Percentiles rank a stretch among this genome's conserved stretches.
Evolutionary conservation across 2,888 invertebrate species (phyloP).

Genomic region (Lasioglossum malachurum): DNA sequence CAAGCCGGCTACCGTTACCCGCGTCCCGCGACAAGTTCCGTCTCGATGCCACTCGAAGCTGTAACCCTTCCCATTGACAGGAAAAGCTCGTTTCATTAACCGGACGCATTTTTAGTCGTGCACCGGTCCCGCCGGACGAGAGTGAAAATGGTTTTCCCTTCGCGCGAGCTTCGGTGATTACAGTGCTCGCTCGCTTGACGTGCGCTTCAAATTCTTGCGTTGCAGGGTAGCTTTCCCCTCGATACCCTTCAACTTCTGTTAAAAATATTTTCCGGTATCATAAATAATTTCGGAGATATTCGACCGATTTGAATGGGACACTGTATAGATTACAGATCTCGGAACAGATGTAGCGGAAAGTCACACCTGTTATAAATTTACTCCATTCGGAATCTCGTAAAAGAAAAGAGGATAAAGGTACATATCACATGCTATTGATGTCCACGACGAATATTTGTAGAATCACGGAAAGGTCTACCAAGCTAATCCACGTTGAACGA

Average conservation of each 20-base stretch:
- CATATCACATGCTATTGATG: no score
- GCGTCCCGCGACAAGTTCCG: not conserved
- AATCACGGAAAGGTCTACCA: not conserved
- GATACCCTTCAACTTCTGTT: no score
- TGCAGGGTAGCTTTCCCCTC: no score
- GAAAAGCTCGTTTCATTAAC: conserved; percentile 14
- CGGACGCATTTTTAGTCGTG: not conserved
- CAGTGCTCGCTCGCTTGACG: not conserved
- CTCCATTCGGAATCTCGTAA: no score
- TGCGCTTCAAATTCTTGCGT: no score
- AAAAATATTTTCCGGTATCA: no score
- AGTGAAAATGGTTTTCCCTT: conserved; percentile 4
- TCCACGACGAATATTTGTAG: not conserved
- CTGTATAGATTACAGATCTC: not conserved
- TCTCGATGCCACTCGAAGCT: not conserved
- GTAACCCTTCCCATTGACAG: not conserved
- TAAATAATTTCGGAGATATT: no score
- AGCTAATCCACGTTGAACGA: not conserved
- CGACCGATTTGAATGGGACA: no score
- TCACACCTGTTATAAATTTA: not conserved
- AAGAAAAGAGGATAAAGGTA: no score
- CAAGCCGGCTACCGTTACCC: conserved; percentile 10
- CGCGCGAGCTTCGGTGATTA: not conserved
- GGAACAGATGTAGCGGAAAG: not conserved
- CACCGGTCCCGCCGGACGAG: not conserved